phyloP scores from a whole-genome alignment of 1,140 invertebrate genomes.

The Harpegnathos saltator region DNA sequence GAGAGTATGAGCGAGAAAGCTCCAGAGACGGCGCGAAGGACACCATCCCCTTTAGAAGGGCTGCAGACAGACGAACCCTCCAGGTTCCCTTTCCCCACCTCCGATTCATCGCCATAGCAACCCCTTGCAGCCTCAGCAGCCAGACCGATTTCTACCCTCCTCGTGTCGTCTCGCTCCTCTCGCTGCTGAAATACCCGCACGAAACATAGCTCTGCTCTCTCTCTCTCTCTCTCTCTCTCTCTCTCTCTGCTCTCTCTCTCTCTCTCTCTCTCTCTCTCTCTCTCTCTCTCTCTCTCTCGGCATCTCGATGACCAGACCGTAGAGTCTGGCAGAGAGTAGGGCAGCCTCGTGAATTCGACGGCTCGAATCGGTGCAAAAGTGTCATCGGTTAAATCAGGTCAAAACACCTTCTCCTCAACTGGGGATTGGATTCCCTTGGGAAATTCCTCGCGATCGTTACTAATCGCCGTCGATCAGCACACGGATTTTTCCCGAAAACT shows the following conservation, averaged over 20 bases:
- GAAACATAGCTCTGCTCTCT: conserved; percentile 54
- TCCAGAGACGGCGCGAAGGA: conserved; percentile 68
- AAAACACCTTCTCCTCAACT: conserved; percentile 5
- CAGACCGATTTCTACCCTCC: conserved; percentile 43
- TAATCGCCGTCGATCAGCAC: background rate
- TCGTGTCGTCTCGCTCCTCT: conserved; percentile 5
- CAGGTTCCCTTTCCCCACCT: conserved; percentile 53
- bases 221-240: background rate
- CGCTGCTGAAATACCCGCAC: conserved; percentile 61
- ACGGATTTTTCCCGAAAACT: background rate
- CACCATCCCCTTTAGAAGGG: conserved; percentile 76
- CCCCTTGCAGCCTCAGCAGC: conserved; percentile 76
- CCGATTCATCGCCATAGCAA: conserved; percentile 80
- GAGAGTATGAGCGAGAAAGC: background rate
- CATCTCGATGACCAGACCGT: conserved; percentile 22
- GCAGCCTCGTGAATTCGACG: background rate
- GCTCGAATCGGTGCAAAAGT: conserved; percentile 36
- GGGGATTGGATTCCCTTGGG: background rate
- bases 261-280: conserved; percentile 21
- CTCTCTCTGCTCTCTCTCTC: conserved; percentile 11
- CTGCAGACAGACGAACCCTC: conserved; percentile 78
- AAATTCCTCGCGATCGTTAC: background rate
- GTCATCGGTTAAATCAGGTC: conserved; percentile 1
- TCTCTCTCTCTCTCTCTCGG: conserved; percentile 6
- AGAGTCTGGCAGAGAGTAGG: no score